These are phyloP conservation scores for Bos javanicus DNA, from an alignment of 2,113 vertebrate genomes.

Conservation along the genomic window DNA sequence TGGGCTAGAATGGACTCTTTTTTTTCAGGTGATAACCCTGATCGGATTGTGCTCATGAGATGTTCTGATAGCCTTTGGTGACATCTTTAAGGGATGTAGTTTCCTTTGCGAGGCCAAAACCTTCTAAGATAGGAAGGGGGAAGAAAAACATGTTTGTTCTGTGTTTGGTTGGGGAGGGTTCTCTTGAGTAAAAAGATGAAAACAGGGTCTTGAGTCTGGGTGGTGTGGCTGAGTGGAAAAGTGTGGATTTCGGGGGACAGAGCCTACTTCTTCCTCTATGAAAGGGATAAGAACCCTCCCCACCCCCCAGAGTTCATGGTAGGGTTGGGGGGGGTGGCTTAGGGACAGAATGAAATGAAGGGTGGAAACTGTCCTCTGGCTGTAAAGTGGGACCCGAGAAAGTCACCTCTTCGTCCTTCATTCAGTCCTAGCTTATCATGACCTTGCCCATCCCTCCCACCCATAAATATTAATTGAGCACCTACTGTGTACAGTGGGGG, in stretches of 20 bases:
- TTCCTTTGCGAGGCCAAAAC: background rate
- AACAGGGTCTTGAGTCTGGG: background rate
- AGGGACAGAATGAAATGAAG: background rate
- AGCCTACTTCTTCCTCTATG: background rate
- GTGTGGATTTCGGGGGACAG: background rate
- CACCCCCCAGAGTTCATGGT: background rate
- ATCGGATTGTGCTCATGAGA: background rate
- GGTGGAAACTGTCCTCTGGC: accelerated
- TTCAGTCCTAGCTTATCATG: background rate
- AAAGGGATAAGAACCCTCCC: background rate
- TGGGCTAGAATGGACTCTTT: background rate
- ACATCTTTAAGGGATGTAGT: background rate
- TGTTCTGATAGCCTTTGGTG: background rate
- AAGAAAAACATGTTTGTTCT: background rate
- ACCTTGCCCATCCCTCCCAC: too few relatives aligned
- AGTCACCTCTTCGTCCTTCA: background rate
- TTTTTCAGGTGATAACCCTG: background rate
- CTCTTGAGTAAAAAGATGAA: background rate
- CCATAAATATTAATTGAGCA: background rate
- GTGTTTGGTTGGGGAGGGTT: background rate
- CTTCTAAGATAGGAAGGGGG: background rate
- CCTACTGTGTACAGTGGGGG: background rate
- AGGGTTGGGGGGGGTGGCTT: background rate
- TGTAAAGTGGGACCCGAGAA: background rate
- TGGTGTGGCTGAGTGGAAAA: background rate